Percentiles rank a stretch among this genome's conserved stretches.
Conservation (phyloP, 2,888 invertebrate genomes). For the Leptopilina syphax region DNA sequence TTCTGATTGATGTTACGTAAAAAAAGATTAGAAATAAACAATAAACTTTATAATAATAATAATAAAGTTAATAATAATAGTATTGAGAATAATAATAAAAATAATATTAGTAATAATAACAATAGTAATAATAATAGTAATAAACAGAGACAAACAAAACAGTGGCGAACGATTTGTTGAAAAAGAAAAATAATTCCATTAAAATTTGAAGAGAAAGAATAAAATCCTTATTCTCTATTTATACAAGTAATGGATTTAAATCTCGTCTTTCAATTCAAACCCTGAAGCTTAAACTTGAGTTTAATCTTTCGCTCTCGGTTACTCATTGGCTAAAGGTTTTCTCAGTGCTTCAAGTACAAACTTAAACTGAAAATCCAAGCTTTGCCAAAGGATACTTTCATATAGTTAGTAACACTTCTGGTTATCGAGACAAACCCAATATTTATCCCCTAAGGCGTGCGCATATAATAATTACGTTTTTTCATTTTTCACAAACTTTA, state of each 20-base stretch:
- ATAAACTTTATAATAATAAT: no score
- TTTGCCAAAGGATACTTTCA: slow-evolving; percentile 11
- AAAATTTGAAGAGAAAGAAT: background rate
- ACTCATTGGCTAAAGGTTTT: slow-evolving; percentile 7
- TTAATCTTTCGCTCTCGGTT: slow-evolving; percentile 24
- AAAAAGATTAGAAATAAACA: no score
- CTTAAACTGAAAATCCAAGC: slow-evolving; percentile 24
- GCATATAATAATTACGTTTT: background rate
- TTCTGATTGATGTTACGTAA: no score
- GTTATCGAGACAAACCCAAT: slow-evolving; percentile 1
- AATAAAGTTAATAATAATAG: no score
- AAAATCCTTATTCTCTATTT: background rate
- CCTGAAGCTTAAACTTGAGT: slow-evolving; percentile 26
- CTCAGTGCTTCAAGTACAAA: background rate
- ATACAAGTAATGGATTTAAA: slow-evolving; percentile 1
- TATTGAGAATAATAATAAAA: no score
- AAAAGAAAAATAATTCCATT: background rate
- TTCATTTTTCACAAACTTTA: background rate
- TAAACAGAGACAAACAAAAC: no score
- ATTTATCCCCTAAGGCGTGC: background rate
- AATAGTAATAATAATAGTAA: no score
- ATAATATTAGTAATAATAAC: no score
- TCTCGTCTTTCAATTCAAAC: slow-evolving; percentile 23
- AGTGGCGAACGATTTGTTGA: background rate
- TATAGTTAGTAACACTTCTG: background rate